These are phyloP conservation scores for Oreortyx pictus DNA, from an alignment of 2,797 vertebrate genomes.

Conservation along the genomic window DNA sequence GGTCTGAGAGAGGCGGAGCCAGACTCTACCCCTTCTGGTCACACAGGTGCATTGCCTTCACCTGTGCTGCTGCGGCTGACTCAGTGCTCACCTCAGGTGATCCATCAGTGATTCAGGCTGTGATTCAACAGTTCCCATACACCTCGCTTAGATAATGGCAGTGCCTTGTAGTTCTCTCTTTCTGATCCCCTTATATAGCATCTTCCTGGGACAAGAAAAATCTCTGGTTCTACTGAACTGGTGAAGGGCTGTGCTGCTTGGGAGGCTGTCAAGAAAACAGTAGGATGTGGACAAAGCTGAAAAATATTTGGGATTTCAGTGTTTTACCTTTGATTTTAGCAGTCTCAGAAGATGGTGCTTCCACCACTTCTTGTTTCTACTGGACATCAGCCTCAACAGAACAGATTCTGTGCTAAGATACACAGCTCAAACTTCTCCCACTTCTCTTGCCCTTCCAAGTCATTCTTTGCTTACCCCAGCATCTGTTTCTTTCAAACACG, in stretches of 20 bases:
- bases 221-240: background rate
- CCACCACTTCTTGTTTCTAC: background rate
- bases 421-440: background rate
- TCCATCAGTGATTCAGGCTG: too few relatives aligned
- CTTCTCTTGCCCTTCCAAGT: background rate
- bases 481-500: background rate
- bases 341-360: background rate
- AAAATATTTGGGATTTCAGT: background rate
- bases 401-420: background rate
- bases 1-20: too few relatives aligned
- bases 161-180: background rate
- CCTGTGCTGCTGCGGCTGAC: too few relatives aligned
- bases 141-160: background rate
- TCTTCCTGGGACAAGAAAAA: background rate
- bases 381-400: background rate
- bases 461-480: background rate
- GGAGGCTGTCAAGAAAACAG: background rate
- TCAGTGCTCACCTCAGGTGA: too few relatives aligned
- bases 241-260: background rate
- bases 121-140: too few relatives aligned
- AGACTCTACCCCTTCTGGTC: too few relatives aligned
- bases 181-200: background rate
- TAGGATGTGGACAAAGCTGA: background rate
- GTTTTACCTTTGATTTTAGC: background rate
- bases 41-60: too few relatives aligned